A percentile compares a stretch with the other conserved stretches of the same genome.
phyloP scores from a whole-genome alignment of 2,888 invertebrate species.

The Lepidocyrtinus sp. region DNA sequence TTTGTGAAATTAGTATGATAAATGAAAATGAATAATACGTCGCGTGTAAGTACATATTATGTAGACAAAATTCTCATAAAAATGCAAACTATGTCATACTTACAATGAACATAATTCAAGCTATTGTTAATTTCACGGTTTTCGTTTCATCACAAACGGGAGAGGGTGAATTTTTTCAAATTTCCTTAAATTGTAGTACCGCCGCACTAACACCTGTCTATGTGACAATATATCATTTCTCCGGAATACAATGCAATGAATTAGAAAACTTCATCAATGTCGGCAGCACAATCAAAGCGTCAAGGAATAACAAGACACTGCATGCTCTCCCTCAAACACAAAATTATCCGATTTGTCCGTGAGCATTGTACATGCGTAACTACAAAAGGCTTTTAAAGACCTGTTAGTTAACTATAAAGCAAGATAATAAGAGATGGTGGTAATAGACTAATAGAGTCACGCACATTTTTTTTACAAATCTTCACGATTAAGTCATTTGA shows the following conservation, averaged over 20 bases:
- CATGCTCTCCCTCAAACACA: not conserved
- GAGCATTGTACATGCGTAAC: not conserved
- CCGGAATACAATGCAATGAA: not conserved
- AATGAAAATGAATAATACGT: not conserved
- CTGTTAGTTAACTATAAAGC: not conserved
- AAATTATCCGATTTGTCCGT: not conserved
- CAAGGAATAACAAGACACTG: not conserved
- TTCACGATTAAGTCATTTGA: slow-evolving; percentile 47
- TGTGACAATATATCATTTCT: not conserved
- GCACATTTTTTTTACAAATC: slow-evolving; percentile 25
- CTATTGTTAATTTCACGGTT: not conserved
- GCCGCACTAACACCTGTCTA: not conserved
- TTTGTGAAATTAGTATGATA: not conserved
- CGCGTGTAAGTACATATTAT: too few relatives aligned
- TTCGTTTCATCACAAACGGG: not conserved
- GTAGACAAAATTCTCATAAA: too few relatives aligned
- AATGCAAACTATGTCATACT: too few relatives aligned
- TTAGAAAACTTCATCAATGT: not conserved
- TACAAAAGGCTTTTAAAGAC: not conserved
- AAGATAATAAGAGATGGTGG: not conserved
- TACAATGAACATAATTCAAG: not conserved
- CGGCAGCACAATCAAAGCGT: not conserved
- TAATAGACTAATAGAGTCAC: slow-evolving; percentile 21
- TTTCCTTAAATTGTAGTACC: not conserved
- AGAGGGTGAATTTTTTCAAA: not conserved